Evolutionary conservation across 2,113 vertebrate genomes (phyloP), one percentile per base, ranked within the genome.

Genomic region (Lepus timidus): DNA sequence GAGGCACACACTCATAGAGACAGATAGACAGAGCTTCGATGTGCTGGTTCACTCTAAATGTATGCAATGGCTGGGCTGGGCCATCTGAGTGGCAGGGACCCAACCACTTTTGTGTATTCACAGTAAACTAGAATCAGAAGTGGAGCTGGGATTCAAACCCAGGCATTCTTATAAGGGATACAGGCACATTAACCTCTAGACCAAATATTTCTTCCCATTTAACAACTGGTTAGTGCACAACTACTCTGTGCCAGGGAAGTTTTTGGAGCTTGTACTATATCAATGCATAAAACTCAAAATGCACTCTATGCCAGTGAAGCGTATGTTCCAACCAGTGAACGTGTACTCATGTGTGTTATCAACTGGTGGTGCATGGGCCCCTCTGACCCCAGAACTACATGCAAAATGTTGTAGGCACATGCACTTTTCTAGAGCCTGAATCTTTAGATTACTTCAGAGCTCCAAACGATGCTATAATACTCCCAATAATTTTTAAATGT

Each of bases 401-500:
- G 31, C 5, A 80, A 71, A 81, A 76, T 51, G 9, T 4, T 82
- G 65, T 62, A 51, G 12, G 9, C 73, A 49, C n/a, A 8, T 71
- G 84, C 31, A 29, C 31, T 79, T 86, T 51, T 71, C 74, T 80
- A 39, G 51, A 70, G 23, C 17, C 78, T 4, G 52, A n/a, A 58
- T 49, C 52, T 93, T 95, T 62, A 39, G 13, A 90, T 87, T 78
- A 79, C 83, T 49, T 64, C 20, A 58, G 44, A 52, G 70, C 65
- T 75, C 84, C n/a, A 87, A 87, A 94, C 58, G 23, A 70, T 90
- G 52, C 20, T 64, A 1, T 20, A 27, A 39, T 27, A 7, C 12
- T 88, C 33, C 52, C 90, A 78, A 70, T 51, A 36, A 88, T 90
- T 80, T 88, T 58, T 64, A 88, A 88, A 55, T 71, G 25, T 94